Evolutionary conservation across 2,888 invertebrate genomes (phyloP), one percentile per base, ranked within the genome.

Genomic region (Galerucella nymphaeae): DNA sequence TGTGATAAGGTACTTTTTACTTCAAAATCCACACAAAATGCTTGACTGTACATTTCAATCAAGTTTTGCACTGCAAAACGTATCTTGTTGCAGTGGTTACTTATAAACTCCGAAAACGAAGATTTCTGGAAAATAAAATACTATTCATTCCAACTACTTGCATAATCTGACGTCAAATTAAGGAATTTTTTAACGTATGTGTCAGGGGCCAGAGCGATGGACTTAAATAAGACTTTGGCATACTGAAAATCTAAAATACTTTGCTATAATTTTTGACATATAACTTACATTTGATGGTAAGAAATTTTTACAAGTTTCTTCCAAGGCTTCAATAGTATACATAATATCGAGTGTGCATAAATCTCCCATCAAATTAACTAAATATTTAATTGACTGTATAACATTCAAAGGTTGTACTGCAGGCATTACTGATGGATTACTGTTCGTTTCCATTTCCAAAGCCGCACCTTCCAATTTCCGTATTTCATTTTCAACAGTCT

Each of bases 361-460:
- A 68, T 93, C 93, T 18, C 96, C 96, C 79, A 98, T 92, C 18
- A 96, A 87, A 41, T 96, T 93, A 83, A 97, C 96, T 50, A 98
- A 93, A 0, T 96, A 96, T 87, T 98, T 98, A 1, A 97, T 95
- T 0, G 96, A 94, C 85, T 98, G 97, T 59, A 93, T 91, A 61
- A 97, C 93, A 5, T 93, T 90, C n/a, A 90, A 90, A 30, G 92
- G 90, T 80, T 92, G 91, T 18, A 93, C 79, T 48, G 87, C 84
- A 8, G 86, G 84, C 76, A 82, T 82, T 53, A 81, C 77, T 74
- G 76, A 80, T 57, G 82, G 79, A 78, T 89, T 73, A 87, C 87
- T 79, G 66, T 72, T 80, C 53, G 79, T 79, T 66, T 84, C 85
- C 45, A 85, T 80, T 66, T 91, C 91, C 57, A 89, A 85, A 0